Conservation (phyloP, 2,888 invertebrate species). For the Girardia tigrina region DNA sequence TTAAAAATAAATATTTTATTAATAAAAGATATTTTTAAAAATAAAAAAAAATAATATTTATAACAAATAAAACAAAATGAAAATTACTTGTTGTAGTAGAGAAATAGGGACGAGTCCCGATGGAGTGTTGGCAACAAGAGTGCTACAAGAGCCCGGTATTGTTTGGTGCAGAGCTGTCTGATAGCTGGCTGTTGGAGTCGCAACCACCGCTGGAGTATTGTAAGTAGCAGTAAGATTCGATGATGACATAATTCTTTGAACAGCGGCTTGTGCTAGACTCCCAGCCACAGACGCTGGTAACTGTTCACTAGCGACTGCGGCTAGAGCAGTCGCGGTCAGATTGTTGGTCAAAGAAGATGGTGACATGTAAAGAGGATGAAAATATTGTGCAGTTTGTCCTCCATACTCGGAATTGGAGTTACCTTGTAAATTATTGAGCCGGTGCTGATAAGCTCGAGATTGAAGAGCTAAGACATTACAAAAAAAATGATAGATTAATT, state of each 20-base stretch:
- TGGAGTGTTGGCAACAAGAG: background rate
- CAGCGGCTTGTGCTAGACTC: background rate
- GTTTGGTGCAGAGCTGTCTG: slow-evolving; percentile 5
- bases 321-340: background rate
- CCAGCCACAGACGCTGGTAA: background rate
- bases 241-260: background rate
- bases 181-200: background rate
- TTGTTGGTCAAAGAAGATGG: slow-evolving; percentile 10
- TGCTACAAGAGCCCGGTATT: background rate
- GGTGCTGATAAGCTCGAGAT: background rate
- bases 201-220: slow-evolving; percentile 17
- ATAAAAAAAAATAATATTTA: background rate
- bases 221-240: background rate
- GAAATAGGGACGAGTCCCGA: background rate
- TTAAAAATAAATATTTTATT: no score
- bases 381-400: background rate
- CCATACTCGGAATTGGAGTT: background rate
- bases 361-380: background rate
- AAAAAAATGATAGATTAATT: no score
- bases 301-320: slow-evolving; percentile 18
- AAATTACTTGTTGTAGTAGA: background rate
- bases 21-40: background rate
- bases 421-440: background rate
- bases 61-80: no score
- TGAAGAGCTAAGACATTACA: background rate